phyloP scores from a whole-genome alignment of 2,797 vertebrate genomes.

The Chaetodon trifasciatus region DNA sequence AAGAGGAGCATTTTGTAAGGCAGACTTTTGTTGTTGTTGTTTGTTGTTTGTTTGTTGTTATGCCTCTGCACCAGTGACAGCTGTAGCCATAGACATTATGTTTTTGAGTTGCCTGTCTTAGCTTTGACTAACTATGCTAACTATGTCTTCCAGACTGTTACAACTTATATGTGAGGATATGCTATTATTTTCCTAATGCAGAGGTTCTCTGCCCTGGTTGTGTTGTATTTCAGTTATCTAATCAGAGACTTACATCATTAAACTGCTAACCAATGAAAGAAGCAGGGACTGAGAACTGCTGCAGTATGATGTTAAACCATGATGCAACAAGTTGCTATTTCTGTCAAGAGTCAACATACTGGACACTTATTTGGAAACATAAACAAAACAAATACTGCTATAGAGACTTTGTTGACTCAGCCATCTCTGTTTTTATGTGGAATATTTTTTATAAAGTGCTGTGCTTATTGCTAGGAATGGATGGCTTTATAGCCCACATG shows the following conservation, averaged over 20 bases:
- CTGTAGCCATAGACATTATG: too few species aligned
- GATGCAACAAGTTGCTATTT: background rate
- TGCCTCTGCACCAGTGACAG: too few species aligned
- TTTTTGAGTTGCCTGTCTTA: too few species aligned
- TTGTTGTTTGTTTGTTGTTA: too few species aligned
- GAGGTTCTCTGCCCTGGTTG: too few species aligned
- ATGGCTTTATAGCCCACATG: background rate
- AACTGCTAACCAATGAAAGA: background rate
- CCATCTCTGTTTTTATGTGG: background rate
- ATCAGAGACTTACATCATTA: background rate
- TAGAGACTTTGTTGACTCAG: background rate
- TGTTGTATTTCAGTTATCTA: background rate
- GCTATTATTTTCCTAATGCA: too few species aligned
- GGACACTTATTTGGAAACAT: too few species aligned
- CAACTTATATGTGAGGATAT: too few species aligned
- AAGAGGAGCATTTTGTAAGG: too few species aligned
- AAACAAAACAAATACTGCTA: background rate
- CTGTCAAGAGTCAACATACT: background rate
- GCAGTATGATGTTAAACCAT: background rate
- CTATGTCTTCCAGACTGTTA: too few species aligned
- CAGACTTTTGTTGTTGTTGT: too few species aligned
- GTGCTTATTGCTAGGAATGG: background rate
- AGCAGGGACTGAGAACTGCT: background rate
- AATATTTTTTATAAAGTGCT: background rate
- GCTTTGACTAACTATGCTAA: too few species aligned